phyloP scores from a whole-genome alignment of 2,797 vertebrate species.

The Halcyon chelicuti region DNA sequence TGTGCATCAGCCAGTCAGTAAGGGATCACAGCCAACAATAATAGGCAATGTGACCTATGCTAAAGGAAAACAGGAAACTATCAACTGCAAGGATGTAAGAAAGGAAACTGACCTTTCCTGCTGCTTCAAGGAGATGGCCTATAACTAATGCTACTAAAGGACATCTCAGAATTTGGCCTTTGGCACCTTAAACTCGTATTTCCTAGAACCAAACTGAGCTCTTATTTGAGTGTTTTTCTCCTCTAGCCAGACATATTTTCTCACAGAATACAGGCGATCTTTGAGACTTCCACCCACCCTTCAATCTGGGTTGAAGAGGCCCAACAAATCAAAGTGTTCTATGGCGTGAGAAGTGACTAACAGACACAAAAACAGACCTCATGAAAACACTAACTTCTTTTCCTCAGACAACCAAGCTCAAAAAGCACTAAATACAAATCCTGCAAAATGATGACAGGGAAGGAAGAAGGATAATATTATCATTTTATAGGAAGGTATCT shows the following conservation, averaged over 20 bases:
- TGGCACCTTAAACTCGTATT: not conserved
- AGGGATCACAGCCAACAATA: not conserved
- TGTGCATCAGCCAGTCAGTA: not conserved
- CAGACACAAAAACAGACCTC: not conserved
- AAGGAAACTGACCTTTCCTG: conserved; percentile 18
- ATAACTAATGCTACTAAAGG: not conserved
- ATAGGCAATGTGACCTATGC: not conserved
- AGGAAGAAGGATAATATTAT: not conserved
- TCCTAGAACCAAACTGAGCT: not conserved
- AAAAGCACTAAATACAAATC: not conserved
- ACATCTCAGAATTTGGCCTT: not conserved
- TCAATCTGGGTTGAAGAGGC: not conserved
- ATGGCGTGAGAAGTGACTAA: not conserved
- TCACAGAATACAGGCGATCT: not conserved
- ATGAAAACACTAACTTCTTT: not conserved
- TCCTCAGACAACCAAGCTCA: not conserved
- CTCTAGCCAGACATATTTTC: not conserved
- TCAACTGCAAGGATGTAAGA: not conserved
- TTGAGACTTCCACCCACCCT: not conserved
- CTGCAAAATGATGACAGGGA: not conserved
- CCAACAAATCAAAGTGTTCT: not conserved
- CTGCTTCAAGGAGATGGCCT: not conserved
- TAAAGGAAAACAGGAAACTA: conserved; percentile 36
- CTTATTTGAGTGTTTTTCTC: not conserved
- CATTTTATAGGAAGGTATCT: not conserved